Base-by-base conservation (phyloP, 2,797 vertebrate genomes). In the Danionella dracula region DNA sequence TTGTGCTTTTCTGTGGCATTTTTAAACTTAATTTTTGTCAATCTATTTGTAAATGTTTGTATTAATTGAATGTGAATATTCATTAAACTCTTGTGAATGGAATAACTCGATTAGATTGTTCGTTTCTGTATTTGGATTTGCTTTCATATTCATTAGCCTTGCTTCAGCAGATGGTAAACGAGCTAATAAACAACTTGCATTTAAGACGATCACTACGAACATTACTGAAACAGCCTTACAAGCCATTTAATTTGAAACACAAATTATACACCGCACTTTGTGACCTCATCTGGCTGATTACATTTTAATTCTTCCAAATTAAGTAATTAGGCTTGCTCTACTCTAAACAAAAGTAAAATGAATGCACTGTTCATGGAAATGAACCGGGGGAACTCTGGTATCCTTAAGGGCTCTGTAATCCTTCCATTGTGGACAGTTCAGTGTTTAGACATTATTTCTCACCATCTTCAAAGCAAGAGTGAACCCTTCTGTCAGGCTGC, bases 401-500 rank as follows among this genome's bases (percentile, higher is more conserved):
- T n/a, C n/a, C n/a, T n/a, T n/a, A n/a, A n/a, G n/a, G n/a, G n/a
- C n/a, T n/a, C n/a, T n/a, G n/a, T n/a, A n/a, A n/a, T n/a, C n/a
- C n/a, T n/a, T 19, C 8, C 49, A 20, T 4, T 64, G 20, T 54
- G 38, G 12, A 15, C 38, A 44, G n/a, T 8, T 9, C 38, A 44
- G 17, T 54, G 23, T 53, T 51, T 44, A 64, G 38, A 13, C 31
- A 35, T 35, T 32, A 54, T 53, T 54, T 27, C 38, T 45, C 29
- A 37, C 31, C 32, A 31, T 48, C 64, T 66, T 57, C 64, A 66
- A 66, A 57, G 44, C 16, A 57, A 57, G 8, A 15, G 16, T 31
- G 32, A 12, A 40, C 56, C 20, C 27, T 21, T 31, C 32, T 10
- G 41, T 38, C 21, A 40, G 11, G 20, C 50, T 29, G 20, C 62